Evolutionary conservation across 2,113 vertebrate genomes (phyloP).

Genomic region (Leucopsar rothschildi): DNA sequence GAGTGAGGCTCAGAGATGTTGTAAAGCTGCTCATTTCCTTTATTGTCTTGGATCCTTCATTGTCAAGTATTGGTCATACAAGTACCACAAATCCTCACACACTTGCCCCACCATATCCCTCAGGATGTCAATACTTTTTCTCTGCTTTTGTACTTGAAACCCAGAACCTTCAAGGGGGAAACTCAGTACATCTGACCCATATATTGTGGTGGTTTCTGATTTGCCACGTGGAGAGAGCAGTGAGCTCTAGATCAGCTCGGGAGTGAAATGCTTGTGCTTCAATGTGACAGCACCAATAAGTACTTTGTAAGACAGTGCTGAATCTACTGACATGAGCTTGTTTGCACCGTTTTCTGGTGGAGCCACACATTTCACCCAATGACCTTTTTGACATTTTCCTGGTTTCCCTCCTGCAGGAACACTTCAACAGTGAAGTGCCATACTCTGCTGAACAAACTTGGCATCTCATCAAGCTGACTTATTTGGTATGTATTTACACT

Average conservation of each 20-base stretch:
- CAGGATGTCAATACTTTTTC: not conserved
- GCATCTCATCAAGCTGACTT: slow-evolving; percentile 55
- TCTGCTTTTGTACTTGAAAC: not conserved
- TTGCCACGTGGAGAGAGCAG: not conserved
- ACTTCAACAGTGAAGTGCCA: slow-evolving; percentile 53
- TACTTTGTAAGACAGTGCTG: not conserved
- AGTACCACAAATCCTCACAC: not conserved
- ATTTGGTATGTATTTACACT: slow-evolving; percentile 66
- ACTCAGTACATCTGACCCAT: not conserved
- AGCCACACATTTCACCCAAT: slow-evolving; percentile 31
- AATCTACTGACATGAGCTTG: not conserved
- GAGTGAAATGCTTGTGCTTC: not conserved
- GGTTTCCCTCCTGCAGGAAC: slow-evolving; percentile 46
- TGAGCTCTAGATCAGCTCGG: not conserved
- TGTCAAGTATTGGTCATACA: not conserved
- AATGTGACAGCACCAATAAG: not conserved
- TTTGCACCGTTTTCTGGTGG: slow-evolving; percentile 11
- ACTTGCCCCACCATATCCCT: not conserved
- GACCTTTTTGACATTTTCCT: slow-evolving; percentile 55
- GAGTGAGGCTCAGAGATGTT: not conserved
- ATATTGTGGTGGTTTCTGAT: not conserved
- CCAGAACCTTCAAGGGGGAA: not conserved
- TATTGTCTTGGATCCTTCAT: not conserved
- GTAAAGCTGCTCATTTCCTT: not conserved
- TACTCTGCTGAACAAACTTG: slow-evolving; percentile 52